Evolutionary conservation across 2,888 invertebrate species (phyloP), one percentile per base, ranked within the genome.

Genomic region (Hofmannophila pseudospretella): DNA sequence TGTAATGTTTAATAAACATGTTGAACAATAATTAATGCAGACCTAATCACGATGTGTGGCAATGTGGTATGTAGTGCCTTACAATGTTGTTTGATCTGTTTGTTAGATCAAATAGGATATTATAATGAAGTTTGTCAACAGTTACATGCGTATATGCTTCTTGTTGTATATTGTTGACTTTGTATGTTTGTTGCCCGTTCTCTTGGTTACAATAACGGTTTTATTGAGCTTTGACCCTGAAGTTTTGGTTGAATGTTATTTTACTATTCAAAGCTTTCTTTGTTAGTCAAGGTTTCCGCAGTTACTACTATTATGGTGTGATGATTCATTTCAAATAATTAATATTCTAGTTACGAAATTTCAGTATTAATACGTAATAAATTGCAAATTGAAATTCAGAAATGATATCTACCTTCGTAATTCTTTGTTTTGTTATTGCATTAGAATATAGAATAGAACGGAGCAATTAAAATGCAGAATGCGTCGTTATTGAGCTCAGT

Each of bases 401-500:
- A 23, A 32, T 32, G 32, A 11, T 23, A 13, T 36, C 34, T 23
- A 13, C 35, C 34, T 29, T 41, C 41, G 47, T 46, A 50, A 49
- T 49, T 9, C 10, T 10, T 3, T 38, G 52, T 47, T 51, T 51
- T 58, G 57, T 59, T 54, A 16, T 16, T 16, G 58, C 61, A 59
- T 58, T 45, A 37, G 39, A 39, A 38, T 31, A 39, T 40, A 58
- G 58, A 59, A 57, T 45, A 37, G 39, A 39, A 38, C 32, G 41
- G 39, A 58, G 58, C 51, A 67, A 70, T 73, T 68, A 68, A 58
- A 64, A 70, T 70, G 61, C 67, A 41, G 39, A 39, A 46, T 53
- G 60, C 63, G 61, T 66, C 62, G 60, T 54, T 49, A 63, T 62
- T 54, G 49, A 51, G 41, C 41, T 53, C 47, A 38, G 51, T 50